Evolutionary conservation across 35 echinoderm and acorn worm genomes (phyloP), one percentile per base, ranked within the genome.

Genomic region (Anneissia japonica): DNA sequence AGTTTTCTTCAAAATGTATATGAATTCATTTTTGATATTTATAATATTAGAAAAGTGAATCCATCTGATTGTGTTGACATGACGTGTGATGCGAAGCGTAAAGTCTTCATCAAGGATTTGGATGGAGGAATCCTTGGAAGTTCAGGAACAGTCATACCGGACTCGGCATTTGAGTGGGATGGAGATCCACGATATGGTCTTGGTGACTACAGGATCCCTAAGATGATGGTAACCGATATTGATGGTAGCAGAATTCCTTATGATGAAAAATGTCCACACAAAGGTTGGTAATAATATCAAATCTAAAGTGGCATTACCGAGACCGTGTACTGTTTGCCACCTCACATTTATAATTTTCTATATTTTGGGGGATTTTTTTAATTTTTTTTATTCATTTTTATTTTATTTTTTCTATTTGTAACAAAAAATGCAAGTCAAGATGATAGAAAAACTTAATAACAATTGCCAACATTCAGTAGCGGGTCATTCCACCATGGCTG

Each of bases 11-110:
- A 45, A 45, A 4, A 4, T 11, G 16, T 81, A 82, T 3, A 37
- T 38, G 23, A 3, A 34, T 14, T 23, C 31, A 86, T 30, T 34
- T 17, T 46, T 1, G 32, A 38, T 80, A 3, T 41, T 30, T 38
- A 39, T 81, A 19, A 16, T 30, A 30, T 5, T 37, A 81, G 86
- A 45, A 79, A 39, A 12, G 46, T 88, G 19, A 88, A 88, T 55
- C 86, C 86, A 30, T 29, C 77, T 81, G 86, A 88, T 51, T 88
- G 86, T 73, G 86, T 88, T 14, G 86, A 88, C 79, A 82, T 88
- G 77, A 79, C 81, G 29, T 88, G 86, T 82, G 86, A 88, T 77
- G 86, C 39, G 0, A n/a, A 31, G 3, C 81, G 82, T 41, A 88
- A 88, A n/a, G 46, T 55, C 1, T 21, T 88, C 38, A 79, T 88